Percentiles rank a stretch among this genome's conserved stretches.
Evolutionary conservation across 2,888 invertebrate genomes (phyloP).

Genomic region (Tanypteryx hageni): DNA sequence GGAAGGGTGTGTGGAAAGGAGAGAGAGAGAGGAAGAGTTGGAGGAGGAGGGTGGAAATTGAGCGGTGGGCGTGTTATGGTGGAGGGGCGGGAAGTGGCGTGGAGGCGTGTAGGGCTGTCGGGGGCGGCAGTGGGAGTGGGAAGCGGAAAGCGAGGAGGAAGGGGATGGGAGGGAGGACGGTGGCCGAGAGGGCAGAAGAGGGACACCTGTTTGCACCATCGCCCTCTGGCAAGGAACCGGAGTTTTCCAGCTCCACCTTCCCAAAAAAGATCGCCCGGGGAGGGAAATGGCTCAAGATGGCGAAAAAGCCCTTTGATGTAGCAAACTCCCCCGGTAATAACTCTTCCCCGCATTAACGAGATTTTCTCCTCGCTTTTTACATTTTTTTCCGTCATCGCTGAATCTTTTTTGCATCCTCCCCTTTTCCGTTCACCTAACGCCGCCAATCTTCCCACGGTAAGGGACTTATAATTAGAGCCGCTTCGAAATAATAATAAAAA

Average conservation of each 20-base stretch:
- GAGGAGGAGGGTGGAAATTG: constrained; percentile 21
- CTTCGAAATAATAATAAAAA: constrained; percentile 13
- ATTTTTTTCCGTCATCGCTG: constrained; percentile 29
- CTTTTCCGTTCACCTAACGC: neutral
- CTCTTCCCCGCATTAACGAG: constrained; percentile 59
- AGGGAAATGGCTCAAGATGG: neutral
- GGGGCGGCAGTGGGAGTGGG: neutral
- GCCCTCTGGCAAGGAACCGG: constrained; percentile 10
- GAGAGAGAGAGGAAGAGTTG: neutral
- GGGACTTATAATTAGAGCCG: constrained; percentile 24
- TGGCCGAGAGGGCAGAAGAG: neutral
- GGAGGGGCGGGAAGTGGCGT: neutral
- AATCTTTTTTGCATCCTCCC: neutral
- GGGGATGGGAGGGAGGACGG: neutral
- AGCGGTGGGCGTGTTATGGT: constrained; percentile 20
- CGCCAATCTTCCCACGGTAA: constrained; percentile 43
- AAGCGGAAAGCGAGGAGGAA: neutral
- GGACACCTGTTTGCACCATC: constrained; percentile 46
- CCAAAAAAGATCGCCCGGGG: neutral
- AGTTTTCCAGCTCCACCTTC: neutral
- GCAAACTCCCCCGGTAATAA: constrained; percentile 11
- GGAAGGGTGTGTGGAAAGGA: neutral
- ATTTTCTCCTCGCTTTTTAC: constrained; percentile 13
- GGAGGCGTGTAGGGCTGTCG: neutral
- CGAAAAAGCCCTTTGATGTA: neutral